Percentiles rank a stretch among this genome's conserved stretches.
These are phyloP conservation scores for Naso thynnoides DNA, from an alignment of 2,797 vertebrate species.

Conservation along the genomic window DNA sequence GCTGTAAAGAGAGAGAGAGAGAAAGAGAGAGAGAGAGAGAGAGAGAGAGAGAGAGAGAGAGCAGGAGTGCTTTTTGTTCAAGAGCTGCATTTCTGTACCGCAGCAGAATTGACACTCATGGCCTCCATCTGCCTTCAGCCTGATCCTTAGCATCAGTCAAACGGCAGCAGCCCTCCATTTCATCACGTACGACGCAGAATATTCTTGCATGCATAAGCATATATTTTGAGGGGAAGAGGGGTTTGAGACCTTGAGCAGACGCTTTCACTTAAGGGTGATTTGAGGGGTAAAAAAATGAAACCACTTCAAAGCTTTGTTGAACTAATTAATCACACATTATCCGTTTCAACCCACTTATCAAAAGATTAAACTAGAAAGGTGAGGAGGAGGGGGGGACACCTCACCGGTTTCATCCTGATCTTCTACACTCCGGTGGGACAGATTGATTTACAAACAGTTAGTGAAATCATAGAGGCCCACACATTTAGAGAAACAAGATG, in stretches of 20 bases:
- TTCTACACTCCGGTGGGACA: not conserved
- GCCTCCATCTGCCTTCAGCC: constrained; percentile 53
- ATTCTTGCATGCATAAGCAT: constrained; percentile 14
- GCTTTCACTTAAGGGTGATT: constrained; percentile 33
- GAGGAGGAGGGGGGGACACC: not conserved
- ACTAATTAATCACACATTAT: constrained; percentile 32
- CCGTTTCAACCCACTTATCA: constrained; percentile 29
- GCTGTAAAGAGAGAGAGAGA: constrained; percentile 21
- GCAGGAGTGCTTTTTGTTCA: constrained; percentile 20
- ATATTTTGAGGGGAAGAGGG: not conserved
- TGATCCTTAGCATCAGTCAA: constrained; percentile 44
- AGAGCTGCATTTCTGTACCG: constrained; percentile 57
- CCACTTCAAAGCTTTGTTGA: constrained; percentile 42
- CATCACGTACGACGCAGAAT: constrained; percentile 15
- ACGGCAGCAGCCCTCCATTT: constrained; percentile 31
- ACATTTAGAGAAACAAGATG: constrained; percentile 21
- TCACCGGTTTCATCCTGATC: constrained; percentile 13
- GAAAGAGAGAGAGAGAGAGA: not conserved
- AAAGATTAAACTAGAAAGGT: constrained; percentile 28
- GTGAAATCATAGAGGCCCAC: constrained; percentile 51
- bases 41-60: not conserved
- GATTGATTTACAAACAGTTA: constrained; percentile 31
- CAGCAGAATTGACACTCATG: constrained; percentile 56
- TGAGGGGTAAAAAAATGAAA: not conserved
- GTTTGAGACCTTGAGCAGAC: constrained; percentile 56